Conservation (phyloP, 2,113 vertebrate species). For the Gavia stellata region DNA sequence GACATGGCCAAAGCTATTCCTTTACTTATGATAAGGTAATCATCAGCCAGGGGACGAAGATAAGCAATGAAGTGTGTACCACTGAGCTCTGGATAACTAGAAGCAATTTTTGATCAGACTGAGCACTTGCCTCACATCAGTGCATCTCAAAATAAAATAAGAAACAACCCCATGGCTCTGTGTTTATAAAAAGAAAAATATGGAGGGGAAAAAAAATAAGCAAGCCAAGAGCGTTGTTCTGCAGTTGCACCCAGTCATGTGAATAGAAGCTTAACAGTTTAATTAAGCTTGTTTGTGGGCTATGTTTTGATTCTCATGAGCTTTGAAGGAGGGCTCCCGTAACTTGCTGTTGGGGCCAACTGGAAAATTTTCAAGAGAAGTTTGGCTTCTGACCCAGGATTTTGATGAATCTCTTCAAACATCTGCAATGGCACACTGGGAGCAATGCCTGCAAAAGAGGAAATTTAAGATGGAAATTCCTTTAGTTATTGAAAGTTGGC, state of each 20-base stretch:
- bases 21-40: neutral
- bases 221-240: neutral
- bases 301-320: neutral
- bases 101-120: conserved; percentile 26
- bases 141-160: conserved; percentile 14
- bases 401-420: neutral
- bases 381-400: neutral
- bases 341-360: neutral
- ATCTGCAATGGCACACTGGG: neutral
- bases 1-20: neutral
- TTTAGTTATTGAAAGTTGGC: neutral
- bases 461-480: neutral
- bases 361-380: neutral
- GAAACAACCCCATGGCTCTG: neutral
- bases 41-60: neutral
- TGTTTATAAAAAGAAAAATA: conserved; percentile 16
- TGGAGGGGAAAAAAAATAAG: neutral
- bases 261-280: conserved; percentile 44
- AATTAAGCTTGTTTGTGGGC: conserved; percentile 19
- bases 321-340: neutral
- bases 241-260: neutral
- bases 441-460: neutral
- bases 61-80: neutral
- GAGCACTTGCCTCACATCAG: conserved; percentile 17
- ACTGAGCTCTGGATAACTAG: conserved; percentile 8